Evolutionary conservation across 2,888 invertebrate genomes (phyloP).

Genomic region (Parnassius smintheus): DNA sequence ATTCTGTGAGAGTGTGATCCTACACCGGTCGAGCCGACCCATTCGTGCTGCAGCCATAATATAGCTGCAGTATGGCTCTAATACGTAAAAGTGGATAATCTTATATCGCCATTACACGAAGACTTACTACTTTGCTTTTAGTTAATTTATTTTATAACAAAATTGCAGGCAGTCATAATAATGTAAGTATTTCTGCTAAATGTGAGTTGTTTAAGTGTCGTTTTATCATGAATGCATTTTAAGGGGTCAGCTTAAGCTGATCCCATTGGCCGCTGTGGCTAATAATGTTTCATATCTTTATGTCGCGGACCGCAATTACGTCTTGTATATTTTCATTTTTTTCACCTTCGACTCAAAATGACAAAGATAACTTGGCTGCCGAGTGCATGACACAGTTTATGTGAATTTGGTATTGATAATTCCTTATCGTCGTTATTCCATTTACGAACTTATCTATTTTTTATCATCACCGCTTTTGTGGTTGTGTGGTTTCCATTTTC

Average conservation of each 20-base stretch:
- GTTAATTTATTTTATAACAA: too few relatives aligned
- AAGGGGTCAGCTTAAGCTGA: constrained; percentile 8
- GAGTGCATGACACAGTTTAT: constrained; percentile 61
- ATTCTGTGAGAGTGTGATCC: too few relatives aligned
- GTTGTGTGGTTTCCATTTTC: constrained; percentile 24
- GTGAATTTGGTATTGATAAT: constrained; percentile 50
- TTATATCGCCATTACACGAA: too few relatives aligned
- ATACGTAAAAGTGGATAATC: too few relatives aligned
- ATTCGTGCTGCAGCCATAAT: too few relatives aligned
- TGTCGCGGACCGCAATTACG: constrained; percentile 15
- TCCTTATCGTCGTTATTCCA: constrained; percentile 20
- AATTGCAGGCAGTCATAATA: too few relatives aligned
- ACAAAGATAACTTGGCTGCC: constrained; percentile 39
- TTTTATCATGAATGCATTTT: constrained; percentile 11
- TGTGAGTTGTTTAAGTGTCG: not conserved
- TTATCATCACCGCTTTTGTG: constrained; percentile 22
- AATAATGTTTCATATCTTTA: constrained; percentile 5
- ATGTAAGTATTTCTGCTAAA: too few relatives aligned
- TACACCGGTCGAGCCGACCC: too few relatives aligned
- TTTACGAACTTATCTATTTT: constrained; percentile 25
- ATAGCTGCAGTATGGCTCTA: too few relatives aligned
- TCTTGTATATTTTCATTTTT: constrained; percentile 20
- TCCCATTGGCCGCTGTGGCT: constrained; percentile 1
- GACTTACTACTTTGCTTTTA: too few relatives aligned
- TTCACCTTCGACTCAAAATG: constrained; percentile 45